Evolutionary conservation across 2,797 vertebrate genomes (phyloP).

Genomic region (Gadopsis bispinosus): DNA sequence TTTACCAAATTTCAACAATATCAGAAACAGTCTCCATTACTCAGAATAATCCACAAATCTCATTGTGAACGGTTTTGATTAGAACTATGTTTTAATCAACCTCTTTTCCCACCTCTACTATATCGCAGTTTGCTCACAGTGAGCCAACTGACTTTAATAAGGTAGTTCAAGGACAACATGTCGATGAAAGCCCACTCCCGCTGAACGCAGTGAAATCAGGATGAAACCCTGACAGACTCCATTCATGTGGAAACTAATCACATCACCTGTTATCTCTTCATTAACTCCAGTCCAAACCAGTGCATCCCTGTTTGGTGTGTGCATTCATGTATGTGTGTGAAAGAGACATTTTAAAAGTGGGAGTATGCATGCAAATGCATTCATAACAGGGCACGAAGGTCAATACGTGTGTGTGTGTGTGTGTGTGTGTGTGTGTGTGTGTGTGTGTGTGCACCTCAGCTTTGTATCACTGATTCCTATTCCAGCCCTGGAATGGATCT

Average conservation of each 20-base stretch:
- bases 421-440: conserved; percentile 38
- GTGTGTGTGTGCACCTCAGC: conserved; percentile 53
- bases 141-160: conserved; percentile 43
- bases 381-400: conserved; percentile 32
- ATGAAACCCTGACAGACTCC: conserved; percentile 51
- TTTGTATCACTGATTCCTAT: conserved; percentile 80
- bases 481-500: conserved; percentile 77
- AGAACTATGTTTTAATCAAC: not conserved
- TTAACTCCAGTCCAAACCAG: conserved; percentile 94
- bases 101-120: not conserved
- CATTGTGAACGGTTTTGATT: not conserved
- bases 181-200: conserved; percentile 32
- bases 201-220: conserved; percentile 15
- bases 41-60: not conserved
- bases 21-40: not conserved
- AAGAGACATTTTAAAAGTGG: conserved; percentile 16
- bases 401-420: not conserved
- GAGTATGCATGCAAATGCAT: conserved; percentile 34
- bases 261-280: conserved; percentile 95
- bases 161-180: conserved; percentile 52
- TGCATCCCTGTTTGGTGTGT: conserved; percentile 44
- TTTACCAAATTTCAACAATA: not conserved
- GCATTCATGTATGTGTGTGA: conserved; percentile 31
- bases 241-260: conserved; percentile 85
- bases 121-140: conserved; percentile 4